phyloP scores from a whole-genome alignment of 2,113 vertebrate species.

The Petrocephalus zakoni region DNA sequence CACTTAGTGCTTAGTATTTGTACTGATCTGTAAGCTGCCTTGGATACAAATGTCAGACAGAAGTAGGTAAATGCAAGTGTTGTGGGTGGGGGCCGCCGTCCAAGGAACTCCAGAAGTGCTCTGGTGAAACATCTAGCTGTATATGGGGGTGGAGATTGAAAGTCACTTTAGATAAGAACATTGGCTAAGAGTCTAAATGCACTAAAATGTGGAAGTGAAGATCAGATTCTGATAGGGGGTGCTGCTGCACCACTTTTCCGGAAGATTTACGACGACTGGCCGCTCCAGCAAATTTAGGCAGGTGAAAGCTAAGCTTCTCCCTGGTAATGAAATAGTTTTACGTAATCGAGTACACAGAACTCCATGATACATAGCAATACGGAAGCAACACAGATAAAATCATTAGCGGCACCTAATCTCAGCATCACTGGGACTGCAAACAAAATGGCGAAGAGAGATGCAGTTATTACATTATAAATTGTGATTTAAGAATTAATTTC shows the following conservation, averaged over 20 bases:
- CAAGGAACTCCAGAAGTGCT: neutral
- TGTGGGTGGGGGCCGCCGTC: neutral
- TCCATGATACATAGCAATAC: neutral
- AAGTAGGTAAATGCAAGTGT: neutral
- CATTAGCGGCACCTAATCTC: neutral
- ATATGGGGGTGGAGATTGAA: neutral
- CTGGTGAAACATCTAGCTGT: neutral
- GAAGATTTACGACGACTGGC: neutral
- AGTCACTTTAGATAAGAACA: constrained; percentile 7
- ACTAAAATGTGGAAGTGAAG: neutral
- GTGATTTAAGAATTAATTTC: neutral
- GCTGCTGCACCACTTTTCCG: neutral
- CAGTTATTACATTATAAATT: neutral
- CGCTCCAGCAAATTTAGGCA: neutral
- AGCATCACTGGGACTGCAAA: neutral
- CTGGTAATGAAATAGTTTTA: neutral
- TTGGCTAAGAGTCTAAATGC: neutral
- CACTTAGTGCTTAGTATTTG: neutral
- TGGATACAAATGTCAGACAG: neutral
- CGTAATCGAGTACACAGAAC: neutral
- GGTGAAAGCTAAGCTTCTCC: neutral
- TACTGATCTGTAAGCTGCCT: neutral
- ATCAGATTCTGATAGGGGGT: neutral
- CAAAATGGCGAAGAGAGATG: neutral
- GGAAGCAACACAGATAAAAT: neutral